These are phyloP conservation scores for Sebastes nivosus DNA, from an alignment of 2,797 vertebrate species.

Conservation along the genomic window DNA sequence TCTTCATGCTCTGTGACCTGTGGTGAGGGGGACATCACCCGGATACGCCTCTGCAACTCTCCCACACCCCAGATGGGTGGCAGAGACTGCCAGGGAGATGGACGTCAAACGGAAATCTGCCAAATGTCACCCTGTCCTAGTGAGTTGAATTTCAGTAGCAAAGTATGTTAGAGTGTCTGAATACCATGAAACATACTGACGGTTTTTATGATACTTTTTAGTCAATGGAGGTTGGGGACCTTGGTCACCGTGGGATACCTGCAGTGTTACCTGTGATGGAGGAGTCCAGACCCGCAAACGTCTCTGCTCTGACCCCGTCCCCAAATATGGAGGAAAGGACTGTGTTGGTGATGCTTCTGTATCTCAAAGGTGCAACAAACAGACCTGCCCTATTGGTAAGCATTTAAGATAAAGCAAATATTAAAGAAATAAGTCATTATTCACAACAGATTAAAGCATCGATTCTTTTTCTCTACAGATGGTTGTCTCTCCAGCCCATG, in stretches of 20 bases:
- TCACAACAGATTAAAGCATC: background rate
- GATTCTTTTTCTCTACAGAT: conserved; percentile 78
- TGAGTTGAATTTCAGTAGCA: conserved; percentile 74
- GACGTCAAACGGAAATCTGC: conserved; percentile 93
- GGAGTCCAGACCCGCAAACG: conserved; percentile 91
- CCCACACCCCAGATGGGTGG: conserved; percentile 97
- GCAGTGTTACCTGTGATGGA: conserved; percentile 93
- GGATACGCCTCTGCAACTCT: conserved; percentile 98
- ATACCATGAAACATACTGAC: background rate
- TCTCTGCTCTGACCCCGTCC: conserved; percentile 92
- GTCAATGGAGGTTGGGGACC: conserved; percentile 98
- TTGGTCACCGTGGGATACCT: conserved; percentile 96
- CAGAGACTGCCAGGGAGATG: conserved; percentile 91
- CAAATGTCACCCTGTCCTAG: conserved; percentile 90
- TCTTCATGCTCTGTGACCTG: conserved; percentile 98
- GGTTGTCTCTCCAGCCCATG: conserved; percentile 97
- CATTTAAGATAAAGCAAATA: background rate
- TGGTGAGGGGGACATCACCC: conserved; percentile 92
- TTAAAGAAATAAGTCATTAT: background rate
- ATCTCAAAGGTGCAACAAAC: conserved; percentile 91
- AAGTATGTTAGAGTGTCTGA: background rate
- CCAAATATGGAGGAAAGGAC: conserved; percentile 93
- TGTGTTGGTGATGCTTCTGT: conserved; percentile 87
- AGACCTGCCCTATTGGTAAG: conserved; percentile 94
- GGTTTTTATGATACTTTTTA: conserved; percentile 56